Percentiles rank a stretch among this genome's conserved stretches.
These are phyloP conservation scores for Oreochromis grahami DNA, from an alignment of 2,797 vertebrate genomes.

Conservation along the genomic window DNA sequence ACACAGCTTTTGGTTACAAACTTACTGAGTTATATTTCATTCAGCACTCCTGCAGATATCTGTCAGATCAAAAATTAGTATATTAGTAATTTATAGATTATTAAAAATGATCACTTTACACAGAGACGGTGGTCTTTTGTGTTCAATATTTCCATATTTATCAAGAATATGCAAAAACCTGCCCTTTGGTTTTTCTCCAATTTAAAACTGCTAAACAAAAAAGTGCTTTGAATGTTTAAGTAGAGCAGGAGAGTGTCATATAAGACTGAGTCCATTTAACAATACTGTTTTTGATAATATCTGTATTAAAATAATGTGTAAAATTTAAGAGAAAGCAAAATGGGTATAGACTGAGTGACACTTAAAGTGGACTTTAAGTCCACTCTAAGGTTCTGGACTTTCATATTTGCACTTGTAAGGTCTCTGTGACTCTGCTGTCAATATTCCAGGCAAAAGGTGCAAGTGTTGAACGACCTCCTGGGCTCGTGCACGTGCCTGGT, in stretches of 20 bases:
- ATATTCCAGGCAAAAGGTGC: too few species aligned
- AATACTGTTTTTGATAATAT: background rate
- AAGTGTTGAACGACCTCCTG: too few species aligned
- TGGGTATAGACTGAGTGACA: background rate
- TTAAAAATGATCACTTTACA: too few species aligned
- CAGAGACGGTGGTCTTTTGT: background rate
- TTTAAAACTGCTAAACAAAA: background rate
- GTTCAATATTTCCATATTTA: fast-evolving
- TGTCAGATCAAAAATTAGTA: fast-evolving
- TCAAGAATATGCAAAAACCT: too few species aligned
- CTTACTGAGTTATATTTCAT: background rate
- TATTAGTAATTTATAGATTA: background rate
- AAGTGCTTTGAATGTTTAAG: background rate
- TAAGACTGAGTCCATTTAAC: background rate
- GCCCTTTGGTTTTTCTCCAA: background rate
- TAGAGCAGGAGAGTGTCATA: background rate
- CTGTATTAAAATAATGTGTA: background rate
- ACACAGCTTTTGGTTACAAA: background rate
- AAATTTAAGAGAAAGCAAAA: background rate
- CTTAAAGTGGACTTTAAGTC: background rate
- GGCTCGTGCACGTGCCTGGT: background rate
- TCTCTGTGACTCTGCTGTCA: too few species aligned
- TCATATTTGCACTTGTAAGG: background rate
- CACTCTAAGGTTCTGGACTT: background rate
- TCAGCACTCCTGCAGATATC: background rate